These are phyloP conservation scores for Criorhina ranunculi DNA, from an alignment of 2,888 invertebrate genomes.

Conservation along the genomic window DNA sequence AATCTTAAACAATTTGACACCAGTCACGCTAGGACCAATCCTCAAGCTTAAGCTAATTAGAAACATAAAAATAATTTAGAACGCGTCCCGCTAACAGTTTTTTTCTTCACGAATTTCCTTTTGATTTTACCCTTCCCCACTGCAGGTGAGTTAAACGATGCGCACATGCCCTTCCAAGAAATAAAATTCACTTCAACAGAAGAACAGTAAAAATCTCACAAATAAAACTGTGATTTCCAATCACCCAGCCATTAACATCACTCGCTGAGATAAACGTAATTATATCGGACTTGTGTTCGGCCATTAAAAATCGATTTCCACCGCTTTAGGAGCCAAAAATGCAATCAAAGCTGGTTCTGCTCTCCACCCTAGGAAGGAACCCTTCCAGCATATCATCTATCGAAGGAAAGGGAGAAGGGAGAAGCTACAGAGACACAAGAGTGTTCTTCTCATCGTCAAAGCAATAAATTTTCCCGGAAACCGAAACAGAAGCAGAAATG, in stretches of 20 bases:
- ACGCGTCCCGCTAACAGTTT: neutral
- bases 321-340: conserved; percentile 65
- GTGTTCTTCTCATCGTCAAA: conserved; percentile 58
- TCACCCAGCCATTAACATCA: conserved; percentile 72
- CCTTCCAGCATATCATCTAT: conserved; percentile 47
- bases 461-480: conserved; percentile 70
- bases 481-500: conserved; percentile 69
- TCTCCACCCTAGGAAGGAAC: conserved; percentile 7
- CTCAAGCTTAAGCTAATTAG: conserved; percentile 37
- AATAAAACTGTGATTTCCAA: conserved; percentile 68
- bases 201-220: conserved; percentile 59
- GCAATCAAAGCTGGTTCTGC: conserved; percentile 61
- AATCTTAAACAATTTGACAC: no score
- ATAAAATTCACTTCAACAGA: conserved; percentile 52
- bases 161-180: conserved; percentile 17
- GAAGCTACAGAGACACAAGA: conserved; percentile 2
- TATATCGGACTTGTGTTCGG: conserved; percentile 69
- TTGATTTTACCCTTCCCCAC: neutral
- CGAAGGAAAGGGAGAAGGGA: conserved; percentile 2
- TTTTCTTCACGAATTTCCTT: neutral
- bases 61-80: conserved; percentile 18
- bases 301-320: conserved; percentile 74
- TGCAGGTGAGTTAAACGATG: conserved; percentile 8
- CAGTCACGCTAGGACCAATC: no score
- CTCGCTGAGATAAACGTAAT: conserved; percentile 63